Base-by-base conservation (phyloP, 2,113 vertebrate species). In the Carassius gibelio region DNA sequence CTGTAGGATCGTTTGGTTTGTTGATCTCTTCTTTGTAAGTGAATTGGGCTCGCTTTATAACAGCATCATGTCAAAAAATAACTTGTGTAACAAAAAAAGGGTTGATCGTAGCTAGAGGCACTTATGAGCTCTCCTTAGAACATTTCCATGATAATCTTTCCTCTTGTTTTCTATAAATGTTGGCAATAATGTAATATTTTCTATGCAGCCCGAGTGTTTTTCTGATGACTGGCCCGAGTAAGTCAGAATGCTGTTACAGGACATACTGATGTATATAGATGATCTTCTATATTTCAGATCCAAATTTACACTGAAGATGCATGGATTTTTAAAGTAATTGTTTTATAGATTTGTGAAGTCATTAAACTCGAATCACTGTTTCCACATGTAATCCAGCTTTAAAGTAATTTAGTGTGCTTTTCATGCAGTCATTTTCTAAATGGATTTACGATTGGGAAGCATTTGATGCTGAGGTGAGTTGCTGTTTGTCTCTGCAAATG, bases 161-260 rank as follows among this genome's bases (percentile, higher is more conserved):
- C 95, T 93, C 91, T 87, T 91, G 88, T 87, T 94, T 91, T 92
- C 89, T 95, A 86, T 83, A 84, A 89, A 76, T 91, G 93, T 96
- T 95, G 97, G 97, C 97, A 99, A 98, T 99, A 97, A 98, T 96
- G 94, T 97, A 93, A 94, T 94, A 95, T 96, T 94, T 96, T 96
- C 97, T 99, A 99, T 99, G 98, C 98, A 99, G 97, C 94, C 88
- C 95, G 96, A 95, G 95, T 96, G 95, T 95, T 96, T 95, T 97
- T 96, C 95, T 96, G 94, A 93, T 95, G 88, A 95, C 94, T 94
- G 95, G 92, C 95, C 94, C 92, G 88, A 93, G 92, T 95, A 95
- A 97, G 95, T 95, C 95, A 95, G 95, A 94, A 94, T 95, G 96
- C 96, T 99, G 97, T 97, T 97, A 95, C 92, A 95, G 92, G 96